Base-by-base conservation (phyloP, 1,140 invertebrate species). In the Acromyrmex heyeri region DNA sequence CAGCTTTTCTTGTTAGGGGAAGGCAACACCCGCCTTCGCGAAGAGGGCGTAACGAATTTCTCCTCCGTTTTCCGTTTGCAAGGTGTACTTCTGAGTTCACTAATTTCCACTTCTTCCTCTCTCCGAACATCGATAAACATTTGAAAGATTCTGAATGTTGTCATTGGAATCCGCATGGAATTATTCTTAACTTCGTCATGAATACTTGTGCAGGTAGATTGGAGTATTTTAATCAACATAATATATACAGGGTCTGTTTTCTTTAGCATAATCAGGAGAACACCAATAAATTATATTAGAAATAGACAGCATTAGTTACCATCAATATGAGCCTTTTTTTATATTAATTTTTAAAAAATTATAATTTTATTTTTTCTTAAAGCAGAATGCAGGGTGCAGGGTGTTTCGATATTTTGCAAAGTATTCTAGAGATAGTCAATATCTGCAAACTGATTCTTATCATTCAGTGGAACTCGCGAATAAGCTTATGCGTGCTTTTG, bases 31-130 rank as follows among this genome's bases (percentile, higher is more conserved):
- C 53, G 69, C 8, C 38, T 61, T 7, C 61, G 53, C 59, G 24
- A 79, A 81, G 62, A 55, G 88, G 61, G 30, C 78, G 62, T 89
- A 89, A 89, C 87, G 70, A 89, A 89, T 89, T 89, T 86, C 86
- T 90, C 64, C 21, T 27, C 21, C 34, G 77, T 55, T 78, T 62
- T 70, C 18, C 62, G 83, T 76, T 64, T 53, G 57, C 81, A 34
- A 50, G 44, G 34, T 65, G 72, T 82, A 72, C 79, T 59, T 90
- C 76, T 65, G 44, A 72, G 61, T 86, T 89, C 70, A 85, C 87
- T 89, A 90, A 90, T 90, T 90, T 90, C 78, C 87, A 69, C 55
- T 57, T 57, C 24, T 70, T 81, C 65, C 65, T 70, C 50, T 70
- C 27, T 21, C 24, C 44, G 50, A 81, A 72, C 30, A 70, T 81